Evolutionary conservation across 2,888 invertebrate species (phyloP).

Genomic region (Macrosoma leucophasiata): DNA sequence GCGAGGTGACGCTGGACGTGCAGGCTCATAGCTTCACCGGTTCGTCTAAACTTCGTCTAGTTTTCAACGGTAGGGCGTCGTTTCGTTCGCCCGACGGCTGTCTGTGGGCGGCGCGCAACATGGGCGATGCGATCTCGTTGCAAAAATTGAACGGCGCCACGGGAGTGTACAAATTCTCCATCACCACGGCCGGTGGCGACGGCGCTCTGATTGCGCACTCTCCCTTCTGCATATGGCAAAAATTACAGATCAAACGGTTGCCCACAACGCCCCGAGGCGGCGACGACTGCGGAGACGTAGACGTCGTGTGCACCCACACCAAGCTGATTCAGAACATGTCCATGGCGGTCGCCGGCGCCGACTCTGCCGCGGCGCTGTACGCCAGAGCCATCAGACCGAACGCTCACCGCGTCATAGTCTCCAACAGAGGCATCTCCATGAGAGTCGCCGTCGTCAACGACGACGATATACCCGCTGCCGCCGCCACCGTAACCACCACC

Average conservation of each 20-base stretch:
- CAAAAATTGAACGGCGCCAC: conserved; percentile 6
- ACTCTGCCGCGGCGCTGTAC: not conserved
- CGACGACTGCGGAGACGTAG: conserved; percentile 1
- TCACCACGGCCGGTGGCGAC: no score
- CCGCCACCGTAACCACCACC: no score
- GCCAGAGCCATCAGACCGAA: no score
- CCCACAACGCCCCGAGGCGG: not conserved
- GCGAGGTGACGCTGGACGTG: conserved; percentile 2
- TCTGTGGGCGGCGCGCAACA: conserved; percentile 6
- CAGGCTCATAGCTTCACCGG: conserved; percentile 4
- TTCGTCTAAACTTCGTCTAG: conserved; percentile 1
- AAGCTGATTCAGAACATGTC: conserved; percentile 2
- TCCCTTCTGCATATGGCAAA: conserved; percentile 5
- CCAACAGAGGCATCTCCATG: conserved; percentile 5
- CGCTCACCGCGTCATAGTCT: conserved; percentile 4
- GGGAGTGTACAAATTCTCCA: no score
- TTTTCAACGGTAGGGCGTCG: conserved; percentile 6
- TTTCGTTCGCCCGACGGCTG: conserved; percentile 3
- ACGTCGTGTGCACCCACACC: conserved; percentile 2
- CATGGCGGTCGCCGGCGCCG: not conserved
- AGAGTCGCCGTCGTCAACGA: not conserved
- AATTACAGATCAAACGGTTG: conserved; percentile 1
- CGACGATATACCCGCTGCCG: not conserved
- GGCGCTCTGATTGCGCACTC: conserved; percentile 4
- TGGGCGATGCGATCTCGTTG: conserved; percentile 3